Base-by-base conservation (phyloP, 2,113 vertebrate species). In the Campylorhamphus procurvoides region DNA sequence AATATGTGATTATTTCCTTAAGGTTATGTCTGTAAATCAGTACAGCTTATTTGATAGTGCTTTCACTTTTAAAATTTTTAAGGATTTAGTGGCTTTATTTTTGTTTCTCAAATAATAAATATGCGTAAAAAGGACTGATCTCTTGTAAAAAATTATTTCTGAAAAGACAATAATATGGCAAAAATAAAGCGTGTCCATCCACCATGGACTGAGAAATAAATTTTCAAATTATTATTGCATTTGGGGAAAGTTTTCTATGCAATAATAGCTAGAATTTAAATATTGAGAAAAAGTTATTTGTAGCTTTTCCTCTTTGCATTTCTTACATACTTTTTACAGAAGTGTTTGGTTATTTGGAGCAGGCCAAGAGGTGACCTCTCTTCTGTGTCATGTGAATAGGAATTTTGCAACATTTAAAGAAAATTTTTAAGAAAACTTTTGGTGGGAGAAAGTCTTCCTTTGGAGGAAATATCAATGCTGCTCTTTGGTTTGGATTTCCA, bases 341-440 rank as follows among this genome's bases (percentile, higher is more conserved):
- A 82, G 3, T 60, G 7, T 6, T 68, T 64, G 17, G 14, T 31
- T 92, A 12, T 62, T 67, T 75, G 10, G 9, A 85, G 27, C 9
- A 72, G 49, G 8, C 8, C 18, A 55, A 83, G 25, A 60, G 12
- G 7, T 64, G 44, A 92, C 3, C 10, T 78, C 3, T 80, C 14
- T 63, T 87, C 29, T 81, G 16, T 75, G 23, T 86, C 84, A 80
- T 28, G 55, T 71, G 84, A 90, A 90, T 39, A 83, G 79, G 46
- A 92, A 94, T 95, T 97, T 28, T 94, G 53, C 66, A 96, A 55
- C 53, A 94, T 96, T 97, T 95, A 97, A 93, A 95, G 92, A 44
- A 80, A 37, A 86, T 94, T 94, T 96, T 96, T 94, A 96, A 93
- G 94, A 96, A 96, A 95, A 93, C 13, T 56, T 83, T 88, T 89